These are phyloP conservation scores for Desmophyllum pertusum DNA, from an alignment of 92 coral and sea anemone species.

Conservation along the genomic window DNA sequence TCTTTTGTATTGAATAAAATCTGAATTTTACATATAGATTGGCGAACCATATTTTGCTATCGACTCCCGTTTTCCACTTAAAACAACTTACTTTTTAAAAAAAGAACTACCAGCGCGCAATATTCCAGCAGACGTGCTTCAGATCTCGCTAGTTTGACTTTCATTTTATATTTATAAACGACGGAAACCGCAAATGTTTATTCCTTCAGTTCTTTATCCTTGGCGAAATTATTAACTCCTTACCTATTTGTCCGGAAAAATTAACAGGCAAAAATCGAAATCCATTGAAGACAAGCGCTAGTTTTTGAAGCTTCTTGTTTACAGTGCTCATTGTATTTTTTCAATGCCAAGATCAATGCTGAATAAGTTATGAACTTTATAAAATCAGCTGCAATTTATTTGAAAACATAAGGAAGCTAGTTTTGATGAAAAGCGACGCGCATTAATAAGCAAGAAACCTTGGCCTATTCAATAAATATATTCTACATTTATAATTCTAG, in stretches of 20 bases:
- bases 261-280: slow-evolving; percentile 12
- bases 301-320: neutral
- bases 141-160: neutral
- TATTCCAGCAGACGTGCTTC: neutral
- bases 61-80: neutral
- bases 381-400: slow-evolving; percentile 47
- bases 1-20: slow-evolving; percentile 38
- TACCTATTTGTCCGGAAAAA: slow-evolving; percentile 1
- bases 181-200: slow-evolving; percentile 4
- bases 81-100: neutral
- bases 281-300: slow-evolving; percentile 2
- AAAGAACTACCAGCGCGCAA: neutral
- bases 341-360: slow-evolving; percentile 36
- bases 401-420: slow-evolving; percentile 22
- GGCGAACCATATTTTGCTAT: slow-evolving; percentile 3
- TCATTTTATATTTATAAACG: slow-evolving; percentile 37
- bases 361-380: slow-evolving; percentile 46
- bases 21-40: slow-evolving; percentile 30
- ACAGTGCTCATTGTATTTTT: slow-evolving; percentile 26
- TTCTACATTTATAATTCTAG: slow-evolving; percentile 6
- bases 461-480: neutral
- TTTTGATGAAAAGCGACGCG: slow-evolving; percentile 37
- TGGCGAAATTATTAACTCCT: neutral
- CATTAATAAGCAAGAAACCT: slow-evolving; percentile 19
- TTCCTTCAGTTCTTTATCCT: slow-evolving; percentile 21